phyloP scores from a whole-genome alignment of 1,140 invertebrate species.

The Pseudomyrmex cubaensis region DNA sequence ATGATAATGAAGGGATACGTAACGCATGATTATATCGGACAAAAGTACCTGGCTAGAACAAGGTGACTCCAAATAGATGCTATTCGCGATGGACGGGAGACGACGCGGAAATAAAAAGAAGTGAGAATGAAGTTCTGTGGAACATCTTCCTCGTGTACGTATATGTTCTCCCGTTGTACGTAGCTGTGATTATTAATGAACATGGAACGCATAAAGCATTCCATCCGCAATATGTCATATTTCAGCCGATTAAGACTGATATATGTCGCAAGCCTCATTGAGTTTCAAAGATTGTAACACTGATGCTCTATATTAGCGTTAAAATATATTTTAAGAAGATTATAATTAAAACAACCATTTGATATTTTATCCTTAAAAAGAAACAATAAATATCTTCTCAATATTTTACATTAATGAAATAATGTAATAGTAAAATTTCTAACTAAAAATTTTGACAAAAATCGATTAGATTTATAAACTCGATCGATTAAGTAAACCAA shows the following conservation, averaged over 20 bases:
- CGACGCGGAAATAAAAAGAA: neutral
- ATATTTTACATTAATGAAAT: too few species aligned
- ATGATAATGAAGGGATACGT: conserved; percentile 40
- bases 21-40: neutral
- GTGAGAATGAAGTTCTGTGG: neutral
- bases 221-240: neutral
- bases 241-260: conserved; percentile 7
- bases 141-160: neutral
- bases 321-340: neutral
- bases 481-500: too few species aligned
- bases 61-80: conserved; percentile 19
- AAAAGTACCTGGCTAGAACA: conserved; percentile 5
- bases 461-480: neutral
- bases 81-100: conserved; percentile 15
- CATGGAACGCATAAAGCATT: conserved; percentile 2
- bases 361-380: too few species aligned
- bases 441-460: conserved; percentile 20
- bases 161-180: too few species aligned
- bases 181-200: conserved; percentile 30
- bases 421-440: neutral
- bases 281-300: neutral
- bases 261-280: neutral
- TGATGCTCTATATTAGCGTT: neutral
- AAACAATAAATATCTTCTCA: too few species aligned
- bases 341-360: neutral